A percentile compares a stretch with the other conserved stretches of the same genome.
These are phyloP conservation scores for Lamellibrachia satsuma DNA, from an alignment of 2,888 invertebrate species.

Conservation along the genomic window DNA sequence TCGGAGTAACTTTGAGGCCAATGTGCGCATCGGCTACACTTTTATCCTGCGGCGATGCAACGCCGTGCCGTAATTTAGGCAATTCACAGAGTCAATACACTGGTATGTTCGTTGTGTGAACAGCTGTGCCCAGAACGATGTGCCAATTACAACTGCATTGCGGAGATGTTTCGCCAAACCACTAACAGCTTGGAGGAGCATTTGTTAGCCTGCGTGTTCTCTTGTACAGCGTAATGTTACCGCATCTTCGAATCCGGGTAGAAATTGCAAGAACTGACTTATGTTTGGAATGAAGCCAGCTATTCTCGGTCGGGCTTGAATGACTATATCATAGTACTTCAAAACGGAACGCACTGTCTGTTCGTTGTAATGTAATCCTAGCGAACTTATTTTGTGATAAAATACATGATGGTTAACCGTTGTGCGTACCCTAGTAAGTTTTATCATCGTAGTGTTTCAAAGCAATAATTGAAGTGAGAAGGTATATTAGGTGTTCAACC, in stretches of 20 bases:
- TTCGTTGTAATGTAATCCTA: neutral
- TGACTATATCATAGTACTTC: too few relatives aligned
- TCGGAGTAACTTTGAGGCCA: neutral
- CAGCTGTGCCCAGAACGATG: neutral
- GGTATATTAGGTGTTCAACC: too few relatives aligned
- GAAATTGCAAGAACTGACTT: neutral
- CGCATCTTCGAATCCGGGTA: neutral
- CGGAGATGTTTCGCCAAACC: neutral
- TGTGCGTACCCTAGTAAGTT: neutral
- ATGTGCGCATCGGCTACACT: neutral
- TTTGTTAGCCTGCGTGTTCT: neutral
- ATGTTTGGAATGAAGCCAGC: neutral
- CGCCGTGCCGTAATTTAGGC: conserved; percentile 3
- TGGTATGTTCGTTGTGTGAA: neutral
- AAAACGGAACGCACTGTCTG: too few relatives aligned
- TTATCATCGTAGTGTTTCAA: neutral
- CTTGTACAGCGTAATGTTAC: neutral
- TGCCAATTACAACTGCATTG: neutral
- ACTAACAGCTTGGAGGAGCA: neutral
- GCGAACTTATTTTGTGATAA: neutral
- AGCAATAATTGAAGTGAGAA: too few relatives aligned
- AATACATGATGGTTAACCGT: neutral
- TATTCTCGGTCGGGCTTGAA: neutral
- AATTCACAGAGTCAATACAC: neutral
- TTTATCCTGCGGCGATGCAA: neutral